Percentiles rank a stretch among this genome's conserved stretches.
Evolutionary conservation across 2,113 vertebrate species (phyloP).

Genomic region (Zootoca vivipara): DNA sequence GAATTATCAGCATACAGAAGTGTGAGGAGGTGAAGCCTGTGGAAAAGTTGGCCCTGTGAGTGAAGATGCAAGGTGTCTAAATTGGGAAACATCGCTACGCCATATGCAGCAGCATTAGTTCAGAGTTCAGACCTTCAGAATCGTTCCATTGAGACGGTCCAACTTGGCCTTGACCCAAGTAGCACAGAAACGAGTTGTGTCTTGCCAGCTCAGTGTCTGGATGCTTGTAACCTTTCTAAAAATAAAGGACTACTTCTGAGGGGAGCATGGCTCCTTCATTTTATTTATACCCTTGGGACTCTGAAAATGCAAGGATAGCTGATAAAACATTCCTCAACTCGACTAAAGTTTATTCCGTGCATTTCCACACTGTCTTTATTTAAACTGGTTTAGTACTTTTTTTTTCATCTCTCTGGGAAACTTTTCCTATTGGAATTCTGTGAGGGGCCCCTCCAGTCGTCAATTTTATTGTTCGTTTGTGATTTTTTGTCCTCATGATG

Average conservation of each 20-base stretch:
- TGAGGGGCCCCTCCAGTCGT: neutral
- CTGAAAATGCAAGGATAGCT: constrained; percentile 13
- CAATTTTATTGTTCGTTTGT: no score
- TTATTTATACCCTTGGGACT: neutral
- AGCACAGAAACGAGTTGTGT: constrained; percentile 2
- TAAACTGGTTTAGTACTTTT: no score
- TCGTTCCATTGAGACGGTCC: constrained; percentile 38
- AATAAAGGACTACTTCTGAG: constrained; percentile 17
- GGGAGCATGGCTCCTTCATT: neutral
- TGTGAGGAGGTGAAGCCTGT: constrained; percentile 39
- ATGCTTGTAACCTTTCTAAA: constrained; percentile 16
- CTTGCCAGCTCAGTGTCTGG: constrained; percentile 51
- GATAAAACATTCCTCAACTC: neutral
- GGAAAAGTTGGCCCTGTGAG: constrained; percentile 40
- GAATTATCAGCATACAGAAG: constrained; percentile 33
- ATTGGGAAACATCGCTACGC: constrained; percentile 50
- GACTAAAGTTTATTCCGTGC: no score
- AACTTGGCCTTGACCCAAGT: constrained; percentile 42
- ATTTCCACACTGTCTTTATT: neutral
- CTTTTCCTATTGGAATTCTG: neutral
- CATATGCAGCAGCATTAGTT: constrained; percentile 45
- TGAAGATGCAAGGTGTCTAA: constrained; percentile 49
- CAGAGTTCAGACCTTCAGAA: constrained; percentile 38
- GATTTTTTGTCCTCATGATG: no score
- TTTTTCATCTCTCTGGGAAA: neutral